A percentile compares a stretch with the other conserved stretches of the same genome.
These are phyloP conservation scores for Linurgus olivaceus DNA, from an alignment of 2,797 vertebrate species.

Conservation along the genomic window DNA sequence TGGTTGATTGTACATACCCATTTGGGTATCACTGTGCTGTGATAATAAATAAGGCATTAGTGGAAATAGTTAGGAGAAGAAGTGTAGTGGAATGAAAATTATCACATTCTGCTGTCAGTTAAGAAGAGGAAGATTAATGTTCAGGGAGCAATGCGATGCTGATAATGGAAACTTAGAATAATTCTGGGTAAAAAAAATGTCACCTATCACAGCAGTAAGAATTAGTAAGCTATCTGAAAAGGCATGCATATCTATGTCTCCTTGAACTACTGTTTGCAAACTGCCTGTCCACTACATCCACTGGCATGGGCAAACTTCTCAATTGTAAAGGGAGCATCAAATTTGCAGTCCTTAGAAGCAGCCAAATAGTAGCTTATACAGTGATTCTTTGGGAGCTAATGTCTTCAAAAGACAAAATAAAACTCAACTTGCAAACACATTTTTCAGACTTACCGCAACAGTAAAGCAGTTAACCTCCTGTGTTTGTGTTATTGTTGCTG, in stretches of 20 bases:
- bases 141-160: slow-evolving; percentile 1
- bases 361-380: neutral
- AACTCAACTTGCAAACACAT: neutral
- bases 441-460: slow-evolving; percentile 43
- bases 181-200: slow-evolving; percentile 23
- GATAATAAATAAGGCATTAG: slow-evolving; percentile 42
- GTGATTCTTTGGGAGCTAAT: slow-evolving; percentile 4
- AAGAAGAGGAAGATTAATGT: slow-evolving; percentile 62
- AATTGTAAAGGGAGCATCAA: neutral
- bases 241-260: slow-evolving; percentile 20
- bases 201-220: slow-evolving; percentile 24
- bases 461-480: slow-evolving; percentile 26
- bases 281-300: neutral
- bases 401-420: slow-evolving; percentile 33
- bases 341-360: neutral
- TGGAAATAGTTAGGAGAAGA: slow-evolving; percentile 20
- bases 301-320: neutral
- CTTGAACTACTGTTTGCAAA: slow-evolving; percentile 29
- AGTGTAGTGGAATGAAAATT: slow-evolving; percentile 47
- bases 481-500: neutral
- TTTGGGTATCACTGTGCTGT: neutral
- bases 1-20: neutral
- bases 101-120: slow-evolving; percentile 57
- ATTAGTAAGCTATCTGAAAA: slow-evolving; percentile 50
- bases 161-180: slow-evolving; percentile 65